Conservation (phyloP, 1,140 invertebrate genomes). For the Homarus americanus region DNA sequence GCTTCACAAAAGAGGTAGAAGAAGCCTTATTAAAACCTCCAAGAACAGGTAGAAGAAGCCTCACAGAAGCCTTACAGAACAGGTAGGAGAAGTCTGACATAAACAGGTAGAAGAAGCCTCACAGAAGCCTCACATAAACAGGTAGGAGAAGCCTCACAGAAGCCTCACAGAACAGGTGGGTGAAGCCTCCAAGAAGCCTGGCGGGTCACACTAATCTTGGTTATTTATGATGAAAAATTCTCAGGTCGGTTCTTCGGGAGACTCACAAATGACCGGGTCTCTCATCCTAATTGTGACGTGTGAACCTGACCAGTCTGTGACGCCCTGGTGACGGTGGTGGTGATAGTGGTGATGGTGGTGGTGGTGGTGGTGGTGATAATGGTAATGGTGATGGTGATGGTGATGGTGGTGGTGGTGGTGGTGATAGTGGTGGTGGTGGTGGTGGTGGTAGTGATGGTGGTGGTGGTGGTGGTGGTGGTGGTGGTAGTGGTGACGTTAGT, state of each 20-base stretch:
- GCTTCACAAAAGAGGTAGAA: no score
- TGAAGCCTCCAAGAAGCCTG: neutral
- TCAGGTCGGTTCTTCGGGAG: neutral
- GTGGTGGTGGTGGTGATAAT: constrained; percentile 11
- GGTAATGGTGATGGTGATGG: neutral
- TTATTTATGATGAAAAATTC: constrained; percentile 47
- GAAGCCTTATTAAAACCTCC: no score
- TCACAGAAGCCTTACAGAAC: no score
- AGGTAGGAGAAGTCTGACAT: no score
- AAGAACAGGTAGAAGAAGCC: no score
- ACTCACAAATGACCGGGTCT: constrained; percentile 16
- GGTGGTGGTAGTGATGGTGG: no score
- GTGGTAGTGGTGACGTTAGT: no score
- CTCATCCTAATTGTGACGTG: constrained; percentile 33
- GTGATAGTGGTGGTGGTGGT: neutral
- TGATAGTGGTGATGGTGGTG: neutral
- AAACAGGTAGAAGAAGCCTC: no score
- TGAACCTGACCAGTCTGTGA: neutral
- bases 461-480: neutral
- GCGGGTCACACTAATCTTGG: constrained; percentile 26
- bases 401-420: neutral
- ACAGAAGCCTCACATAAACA: no score
- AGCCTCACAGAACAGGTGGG: no score
- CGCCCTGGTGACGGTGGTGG: neutral
- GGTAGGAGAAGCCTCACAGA: no score